Conservation (phyloP, 2,113 vertebrate species). For the Elephas maximus region DNA sequence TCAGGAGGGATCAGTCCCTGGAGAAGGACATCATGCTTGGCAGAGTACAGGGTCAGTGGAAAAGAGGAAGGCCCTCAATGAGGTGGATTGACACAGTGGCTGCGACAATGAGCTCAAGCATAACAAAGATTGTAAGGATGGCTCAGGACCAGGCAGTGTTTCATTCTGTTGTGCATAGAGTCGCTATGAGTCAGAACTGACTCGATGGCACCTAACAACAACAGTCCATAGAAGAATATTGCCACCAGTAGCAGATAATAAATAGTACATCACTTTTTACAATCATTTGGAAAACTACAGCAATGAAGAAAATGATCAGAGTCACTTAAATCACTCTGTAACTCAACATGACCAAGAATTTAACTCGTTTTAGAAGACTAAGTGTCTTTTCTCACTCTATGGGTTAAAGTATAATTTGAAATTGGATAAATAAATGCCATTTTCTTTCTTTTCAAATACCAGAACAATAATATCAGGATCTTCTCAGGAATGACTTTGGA, state of each 20-base stretch:
- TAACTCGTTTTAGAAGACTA: neutral
- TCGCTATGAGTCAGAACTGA: too few species aligned
- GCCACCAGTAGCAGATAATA: neutral
- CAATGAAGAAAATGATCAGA: neutral
- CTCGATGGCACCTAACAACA: too few species aligned
- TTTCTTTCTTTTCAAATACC: slow-evolving; percentile 12
- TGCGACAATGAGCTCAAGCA: too few species aligned
- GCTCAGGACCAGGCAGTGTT: too few species aligned
- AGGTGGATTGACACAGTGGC: too few species aligned
- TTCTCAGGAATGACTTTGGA: slow-evolving; percentile 55
- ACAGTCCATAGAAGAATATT: neutral
- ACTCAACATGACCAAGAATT: neutral
- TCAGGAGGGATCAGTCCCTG: too few species aligned
- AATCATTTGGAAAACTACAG: neutral
- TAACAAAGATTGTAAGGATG: too few species aligned
- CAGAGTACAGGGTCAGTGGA: too few species aligned
- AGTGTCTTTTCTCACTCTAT: neutral
- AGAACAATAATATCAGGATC: slow-evolving; percentile 31
- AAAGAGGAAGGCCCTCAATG: too few species aligned
- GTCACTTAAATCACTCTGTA: neutral
- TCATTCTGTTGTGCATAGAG: too few species aligned
- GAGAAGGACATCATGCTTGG: too few species aligned
- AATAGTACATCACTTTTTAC: neutral
- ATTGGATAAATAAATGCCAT: neutral
- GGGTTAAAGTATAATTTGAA: slow-evolving; percentile 8